A percentile compares a stretch with the other conserved stretches of the same genome.
Evolutionary conservation across 1,140 invertebrate species (phyloP).

Genomic region (Lepidurus packardi): DNA sequence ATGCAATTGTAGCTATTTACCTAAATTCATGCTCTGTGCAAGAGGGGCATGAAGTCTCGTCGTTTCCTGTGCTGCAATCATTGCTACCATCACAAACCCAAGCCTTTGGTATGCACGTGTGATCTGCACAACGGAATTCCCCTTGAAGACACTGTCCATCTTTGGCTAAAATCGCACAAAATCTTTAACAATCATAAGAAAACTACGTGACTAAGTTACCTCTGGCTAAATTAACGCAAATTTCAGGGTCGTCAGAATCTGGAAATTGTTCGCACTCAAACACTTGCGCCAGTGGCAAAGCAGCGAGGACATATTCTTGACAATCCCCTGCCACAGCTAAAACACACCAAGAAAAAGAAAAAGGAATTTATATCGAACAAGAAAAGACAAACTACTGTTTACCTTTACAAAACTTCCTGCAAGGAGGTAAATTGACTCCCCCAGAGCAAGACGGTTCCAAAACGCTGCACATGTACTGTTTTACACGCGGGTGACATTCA

Average conservation of each 20-base stretch:
- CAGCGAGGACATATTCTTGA: constrained; percentile 52
- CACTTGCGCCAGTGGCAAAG: constrained; percentile 49
- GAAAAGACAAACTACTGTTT: constrained; percentile 33
- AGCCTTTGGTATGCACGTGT: constrained; percentile 54
- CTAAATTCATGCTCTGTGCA: constrained; percentile 52
- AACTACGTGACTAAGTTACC: constrained; percentile 37
- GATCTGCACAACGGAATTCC: constrained; percentile 59
- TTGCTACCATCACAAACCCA: constrained; percentile 61
- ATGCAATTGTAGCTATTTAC: constrained; percentile 41
- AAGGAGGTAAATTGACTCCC: constrained; percentile 54
- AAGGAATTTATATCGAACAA: constrained; percentile 28
- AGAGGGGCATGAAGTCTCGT: constrained; percentile 55
- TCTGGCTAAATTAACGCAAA: constrained; percentile 47
- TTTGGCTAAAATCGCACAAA: constrained; percentile 27
- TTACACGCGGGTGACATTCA: constrained; percentile 55
- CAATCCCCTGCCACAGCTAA: constrained; percentile 55
- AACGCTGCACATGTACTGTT: constrained; percentile 56
- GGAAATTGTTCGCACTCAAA: constrained; percentile 58
- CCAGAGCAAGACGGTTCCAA: constrained; percentile 61
- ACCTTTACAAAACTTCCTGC: constrained; percentile 60
- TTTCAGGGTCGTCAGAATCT: constrained; percentile 45
- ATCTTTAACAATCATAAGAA: constrained; percentile 34
- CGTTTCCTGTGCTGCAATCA: constrained; percentile 58
- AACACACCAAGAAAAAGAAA: constrained; percentile 33
- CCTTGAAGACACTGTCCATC: constrained; percentile 40